Percentiles rank a stretch among this genome's conserved stretches.
Conservation (phyloP, 2,113 vertebrate genomes). For the Coturnix japonica region DNA sequence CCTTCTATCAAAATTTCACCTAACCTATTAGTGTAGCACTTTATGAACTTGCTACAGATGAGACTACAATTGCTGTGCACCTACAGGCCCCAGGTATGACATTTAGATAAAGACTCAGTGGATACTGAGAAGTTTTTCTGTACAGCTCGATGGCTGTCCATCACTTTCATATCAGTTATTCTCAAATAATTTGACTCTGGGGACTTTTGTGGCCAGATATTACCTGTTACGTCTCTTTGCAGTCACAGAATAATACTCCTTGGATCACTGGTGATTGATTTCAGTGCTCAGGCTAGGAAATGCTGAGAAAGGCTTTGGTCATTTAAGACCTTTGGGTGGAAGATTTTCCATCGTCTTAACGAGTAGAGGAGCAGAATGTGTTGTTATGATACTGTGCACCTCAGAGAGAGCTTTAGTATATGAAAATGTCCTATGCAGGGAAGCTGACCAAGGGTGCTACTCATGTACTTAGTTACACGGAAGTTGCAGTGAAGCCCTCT, state of each 20-base stretch:
- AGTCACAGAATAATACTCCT: neutral
- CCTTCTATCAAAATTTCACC: neutral
- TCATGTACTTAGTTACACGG: neutral
- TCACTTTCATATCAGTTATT: neutral
- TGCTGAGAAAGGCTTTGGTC: neutral
- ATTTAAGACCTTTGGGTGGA: neutral
- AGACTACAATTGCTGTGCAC: neutral
- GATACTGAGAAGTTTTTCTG: neutral
- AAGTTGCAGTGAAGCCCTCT: neutral
- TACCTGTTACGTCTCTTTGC: neutral
- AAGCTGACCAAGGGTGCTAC: neutral
- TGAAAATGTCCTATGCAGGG: neutral
- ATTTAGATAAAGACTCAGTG: neutral
- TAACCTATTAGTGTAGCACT: neutral
- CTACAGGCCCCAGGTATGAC: accelerated
- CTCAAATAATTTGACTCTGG: neutral
- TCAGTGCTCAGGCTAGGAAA: neutral
- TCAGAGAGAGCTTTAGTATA: neutral
- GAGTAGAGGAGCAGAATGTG: neutral
- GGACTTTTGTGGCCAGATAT: neutral
- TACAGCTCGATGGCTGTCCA: neutral
- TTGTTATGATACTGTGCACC: neutral
- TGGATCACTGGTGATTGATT: neutral
- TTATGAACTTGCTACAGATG: neutral
- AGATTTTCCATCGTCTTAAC: neutral